Evolutionary conservation across 1,140 invertebrate species (phyloP).

Genomic region (Ips nitidus): DNA sequence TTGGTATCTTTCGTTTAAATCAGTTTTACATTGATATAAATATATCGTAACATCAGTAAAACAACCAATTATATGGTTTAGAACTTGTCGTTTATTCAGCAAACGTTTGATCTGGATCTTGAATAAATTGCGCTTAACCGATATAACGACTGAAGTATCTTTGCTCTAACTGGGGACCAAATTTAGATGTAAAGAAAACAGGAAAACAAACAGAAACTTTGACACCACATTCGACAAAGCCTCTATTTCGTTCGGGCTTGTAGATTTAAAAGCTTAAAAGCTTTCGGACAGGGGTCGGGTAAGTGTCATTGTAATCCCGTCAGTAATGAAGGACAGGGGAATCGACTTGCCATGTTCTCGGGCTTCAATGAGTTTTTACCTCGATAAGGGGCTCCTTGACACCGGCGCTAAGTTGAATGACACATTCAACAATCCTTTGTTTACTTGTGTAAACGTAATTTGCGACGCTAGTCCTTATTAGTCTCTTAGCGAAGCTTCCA

Average conservation of each 20-base stretch:
- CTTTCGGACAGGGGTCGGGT: slow-evolving; percentile 11
- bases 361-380: slow-evolving; percentile 8
- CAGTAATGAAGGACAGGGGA: slow-evolving; percentile 13
- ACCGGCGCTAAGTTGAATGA: neutral
- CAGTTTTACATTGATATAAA: too few relatives aligned
- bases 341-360: slow-evolving; percentile 12
- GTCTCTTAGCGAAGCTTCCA: neutral
- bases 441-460: neutral
- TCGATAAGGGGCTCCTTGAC: slow-evolving; percentile 5
- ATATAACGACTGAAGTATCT: too few relatives aligned
- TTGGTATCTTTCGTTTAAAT: too few relatives aligned
- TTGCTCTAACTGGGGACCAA: too few relatives aligned
- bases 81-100: too few relatives aligned
- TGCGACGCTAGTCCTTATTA: neutral
- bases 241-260: slow-evolving; percentile 1
- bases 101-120: too few relatives aligned
- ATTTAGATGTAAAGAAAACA: neutral
- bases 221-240: neutral
- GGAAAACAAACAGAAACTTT: neutral
- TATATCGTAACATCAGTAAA: too few relatives aligned
- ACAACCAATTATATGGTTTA: too few relatives aligned
- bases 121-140: too few relatives aligned
- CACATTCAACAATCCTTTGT: slow-evolving; percentile 6
- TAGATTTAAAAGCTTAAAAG: slow-evolving; percentile 15
- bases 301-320: slow-evolving; percentile 16